phyloP scores from a whole-genome alignment of 2,797 vertebrate genomes.

The Triplophysa yarkandensis region DNA sequence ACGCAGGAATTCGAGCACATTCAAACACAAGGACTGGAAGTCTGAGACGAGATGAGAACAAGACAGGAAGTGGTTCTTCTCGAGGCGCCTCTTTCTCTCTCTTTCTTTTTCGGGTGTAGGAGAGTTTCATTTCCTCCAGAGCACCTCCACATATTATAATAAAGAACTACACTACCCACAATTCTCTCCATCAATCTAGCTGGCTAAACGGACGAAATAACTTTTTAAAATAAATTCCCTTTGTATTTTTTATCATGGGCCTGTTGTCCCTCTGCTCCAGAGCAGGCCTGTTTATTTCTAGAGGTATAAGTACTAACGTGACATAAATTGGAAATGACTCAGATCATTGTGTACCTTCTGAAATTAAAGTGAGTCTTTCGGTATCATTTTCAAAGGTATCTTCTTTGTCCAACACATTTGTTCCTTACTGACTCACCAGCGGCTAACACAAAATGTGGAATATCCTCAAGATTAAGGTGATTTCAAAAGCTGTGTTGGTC shows the following conservation, averaged over 20 bases:
- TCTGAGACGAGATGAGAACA: conserved; percentile 43
- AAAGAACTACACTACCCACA: conserved; percentile 49
- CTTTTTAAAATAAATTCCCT: background rate
- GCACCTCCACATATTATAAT: background rate
- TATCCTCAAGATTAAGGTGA: background rate
- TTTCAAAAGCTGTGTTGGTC: background rate
- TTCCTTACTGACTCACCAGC: conserved; percentile 14
- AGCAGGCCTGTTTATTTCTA: background rate
- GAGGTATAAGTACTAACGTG: background rate
- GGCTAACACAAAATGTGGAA: conserved; percentile 5
- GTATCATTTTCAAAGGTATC: conserved; percentile 36
- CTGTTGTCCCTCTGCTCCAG: background rate
- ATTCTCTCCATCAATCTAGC: conserved; percentile 6
- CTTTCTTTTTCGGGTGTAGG: conserved; percentile 16
- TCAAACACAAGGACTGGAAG: conserved; percentile 28
- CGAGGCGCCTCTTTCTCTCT: conserved; percentile 25
- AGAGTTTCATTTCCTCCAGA: conserved; percentile 35
- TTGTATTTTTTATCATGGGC: background rate
- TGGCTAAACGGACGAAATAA: background rate
- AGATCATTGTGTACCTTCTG: conserved; percentile 2
- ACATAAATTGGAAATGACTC: conserved; percentile 11
- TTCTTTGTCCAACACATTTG: conserved; percentile 27
- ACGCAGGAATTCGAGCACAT: conserved; percentile 52
- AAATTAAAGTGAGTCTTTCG: conserved; percentile 28
- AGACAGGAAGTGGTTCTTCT: conserved; percentile 55